Base-by-base conservation (phyloP, 2,797 vertebrate species). In the Avahi laniger region DNA sequence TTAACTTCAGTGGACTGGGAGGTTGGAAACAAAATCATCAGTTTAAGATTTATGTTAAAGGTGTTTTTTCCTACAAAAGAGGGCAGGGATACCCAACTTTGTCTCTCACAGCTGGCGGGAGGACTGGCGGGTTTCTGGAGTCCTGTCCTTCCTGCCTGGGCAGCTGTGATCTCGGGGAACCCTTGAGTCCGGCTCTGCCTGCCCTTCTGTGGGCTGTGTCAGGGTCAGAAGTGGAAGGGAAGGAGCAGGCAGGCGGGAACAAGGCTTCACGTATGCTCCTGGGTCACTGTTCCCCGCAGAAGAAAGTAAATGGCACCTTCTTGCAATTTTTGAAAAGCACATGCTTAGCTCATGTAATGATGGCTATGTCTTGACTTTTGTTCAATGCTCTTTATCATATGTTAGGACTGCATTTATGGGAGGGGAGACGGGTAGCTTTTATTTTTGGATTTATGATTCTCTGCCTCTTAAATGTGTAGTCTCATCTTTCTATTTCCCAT, bases 301-400 rank as follows among this genome's bases (percentile, higher is more conserved):
- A n/a, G 48, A 87, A 65, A 73, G 61, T 81, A 92, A 92, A 43
- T 91, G 85, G 50, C 73, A 94, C 78, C 59, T 95, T 89, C 67
- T 38, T 67, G 41, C 22, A 73, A 41, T 63, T 91, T 95, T 85
- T 92, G 93, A 75, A 50, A 93, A 83, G 61, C 90, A 89, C 14
- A 83, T 87, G 81, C 33, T 86, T 92, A 89, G 24, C 76, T 95
- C 30, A 2, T 33, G 35, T 89, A 87, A 63, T 76, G 80, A 84
- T 0, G n/a, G 13, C 54, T 88, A 10, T 54, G 15, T 67, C 88
- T 85, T 93, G 61, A 88, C 52, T 72, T 83, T 59, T 52, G 41
- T 57, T 80, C 43, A 28, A 6, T 82, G 90, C 1, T 78, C n/a
- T 91, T 91, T 78, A 57, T 54, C 54, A 4, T 89, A n/a, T 57